Evolutionary conservation across 2,888 invertebrate species (phyloP).

Genomic region (Dioctria rufipes): DNA sequence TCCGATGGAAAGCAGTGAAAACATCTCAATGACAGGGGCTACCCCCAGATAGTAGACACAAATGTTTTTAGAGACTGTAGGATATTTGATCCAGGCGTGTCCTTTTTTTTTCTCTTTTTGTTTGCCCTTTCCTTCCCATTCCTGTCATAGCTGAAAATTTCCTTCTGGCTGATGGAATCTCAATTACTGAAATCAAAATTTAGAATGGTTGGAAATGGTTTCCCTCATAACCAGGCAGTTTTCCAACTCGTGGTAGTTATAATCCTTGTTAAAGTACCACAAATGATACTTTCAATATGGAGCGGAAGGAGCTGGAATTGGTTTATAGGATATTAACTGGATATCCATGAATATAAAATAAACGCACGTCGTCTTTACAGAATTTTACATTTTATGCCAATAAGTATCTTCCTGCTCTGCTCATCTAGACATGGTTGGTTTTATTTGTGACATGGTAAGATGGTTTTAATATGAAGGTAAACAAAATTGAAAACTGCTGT

Average conservation of each 20-base stretch:
- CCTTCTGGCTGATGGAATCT: slow-evolving; percentile 10
- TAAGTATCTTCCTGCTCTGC: too few species aligned
- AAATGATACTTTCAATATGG: slow-evolving; percentile 5
- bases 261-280: slow-evolving; percentile 19
- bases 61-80: slow-evolving; percentile 20
- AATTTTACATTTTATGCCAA: too few species aligned
- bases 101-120: background rate
- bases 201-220: slow-evolving; percentile 11
- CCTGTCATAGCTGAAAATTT: background rate
- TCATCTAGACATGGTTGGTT: too few species aligned
- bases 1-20: slow-evolving; percentile 6
- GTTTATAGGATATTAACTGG: slow-evolving; percentile 33
- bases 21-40: slow-evolving; percentile 20
- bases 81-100: background rate
- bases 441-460: too few species aligned
- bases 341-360: slow-evolving; percentile 36
- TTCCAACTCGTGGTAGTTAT: slow-evolving; percentile 9
- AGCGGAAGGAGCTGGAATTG: slow-evolving; percentile 2
- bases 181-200: slow-evolving; percentile 43
- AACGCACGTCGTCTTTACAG: slow-evolving; percentile 4
- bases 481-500: too few species aligned
- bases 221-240: slow-evolving; percentile 25
- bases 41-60: background rate
- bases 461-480: too few species aligned
- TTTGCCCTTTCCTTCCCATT: background rate